Conservation (phyloP, 1,140 invertebrate genomes). For the Tetragonula clypearis region DNA sequence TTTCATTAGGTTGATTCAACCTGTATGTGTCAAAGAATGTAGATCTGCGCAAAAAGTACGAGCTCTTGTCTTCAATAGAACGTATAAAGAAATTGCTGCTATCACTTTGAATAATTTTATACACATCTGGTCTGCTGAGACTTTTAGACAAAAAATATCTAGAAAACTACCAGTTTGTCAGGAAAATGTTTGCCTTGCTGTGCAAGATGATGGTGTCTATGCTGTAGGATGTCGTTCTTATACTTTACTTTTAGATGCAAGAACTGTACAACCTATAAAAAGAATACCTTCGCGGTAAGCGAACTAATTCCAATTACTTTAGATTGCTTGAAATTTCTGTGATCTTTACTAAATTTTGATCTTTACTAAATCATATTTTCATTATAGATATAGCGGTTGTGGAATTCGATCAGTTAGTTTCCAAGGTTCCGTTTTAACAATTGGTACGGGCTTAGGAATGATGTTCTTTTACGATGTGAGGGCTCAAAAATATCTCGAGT, state of each 20-base stretch:
- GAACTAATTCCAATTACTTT: neutral
- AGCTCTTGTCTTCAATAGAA: conserved; percentile 93
- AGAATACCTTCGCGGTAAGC: conserved; percentile 83
- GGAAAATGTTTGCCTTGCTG: conserved; percentile 96
- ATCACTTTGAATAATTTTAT: conserved; percentile 95
- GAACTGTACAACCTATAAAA: conserved; percentile 89
- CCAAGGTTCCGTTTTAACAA: conserved; percentile 93
- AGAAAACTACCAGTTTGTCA: conserved; percentile 93
- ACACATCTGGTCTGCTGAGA: conserved; percentile 95
- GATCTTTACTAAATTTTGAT: neutral
- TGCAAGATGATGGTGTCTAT: conserved; percentile 92
- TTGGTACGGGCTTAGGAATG: conserved; percentile 95
- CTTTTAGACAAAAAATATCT: conserved; percentile 91
- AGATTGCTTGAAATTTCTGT: neutral
- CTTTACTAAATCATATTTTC: conserved; percentile 18
- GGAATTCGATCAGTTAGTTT: conserved; percentile 96
- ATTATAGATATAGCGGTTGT: conserved; percentile 90
- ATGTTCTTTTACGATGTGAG: conserved; percentile 97
- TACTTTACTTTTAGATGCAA: conserved; percentile 93
- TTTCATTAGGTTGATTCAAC: conserved; percentile 83
- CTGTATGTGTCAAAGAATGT: conserved; percentile 90
- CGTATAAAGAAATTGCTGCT: conserved; percentile 94
- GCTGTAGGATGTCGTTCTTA: conserved; percentile 97
- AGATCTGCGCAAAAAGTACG: conserved; percentile 90
- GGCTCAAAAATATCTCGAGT: conserved; percentile 95